A percentile compares a stretch with the other conserved stretches of the same genome.
phyloP scores from a whole-genome alignment of 1,140 invertebrate genomes.

The Zaprionus davidi region DNA sequence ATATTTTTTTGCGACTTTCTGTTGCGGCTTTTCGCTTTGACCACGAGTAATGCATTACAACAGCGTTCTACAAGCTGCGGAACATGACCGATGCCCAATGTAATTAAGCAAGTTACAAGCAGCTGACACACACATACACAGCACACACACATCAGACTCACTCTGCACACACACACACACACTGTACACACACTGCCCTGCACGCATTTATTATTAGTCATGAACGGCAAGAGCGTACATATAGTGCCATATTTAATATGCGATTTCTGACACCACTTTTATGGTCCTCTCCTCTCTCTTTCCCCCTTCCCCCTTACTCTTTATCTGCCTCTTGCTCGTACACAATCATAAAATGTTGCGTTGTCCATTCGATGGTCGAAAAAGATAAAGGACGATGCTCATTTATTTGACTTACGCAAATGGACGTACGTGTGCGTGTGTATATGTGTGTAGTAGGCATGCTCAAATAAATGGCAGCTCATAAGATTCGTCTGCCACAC shows the following conservation, averaged over 20 bases:
- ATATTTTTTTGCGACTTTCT: conserved; percentile 23
- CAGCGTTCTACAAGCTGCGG: conserved; percentile 42
- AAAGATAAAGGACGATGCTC: conserved; percentile 66
- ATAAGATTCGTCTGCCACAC: conserved; percentile 52
- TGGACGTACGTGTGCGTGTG: conserved; percentile 26
- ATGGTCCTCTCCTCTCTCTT: conserved; percentile 34
- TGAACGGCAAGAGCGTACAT: conserved; percentile 30
- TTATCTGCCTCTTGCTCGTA: background rate
- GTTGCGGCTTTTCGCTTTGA: conserved; percentile 61
- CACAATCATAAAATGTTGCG: conserved; percentile 56
- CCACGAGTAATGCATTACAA: conserved; percentile 77
- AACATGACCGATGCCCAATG: conserved; percentile 60
- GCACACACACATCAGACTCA: background rate
- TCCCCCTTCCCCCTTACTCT: background rate
- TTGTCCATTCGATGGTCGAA: conserved; percentile 57
- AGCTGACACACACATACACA: conserved; percentile 55
- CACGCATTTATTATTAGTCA: conserved; percentile 64
- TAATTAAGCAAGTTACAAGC: conserved; percentile 79
- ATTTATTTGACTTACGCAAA: conserved; percentile 81
- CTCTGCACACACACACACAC: conserved; percentile 8
- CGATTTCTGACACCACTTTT: conserved; percentile 74
- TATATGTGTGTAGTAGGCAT: conserved; percentile 37
- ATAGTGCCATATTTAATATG: conserved; percentile 76
- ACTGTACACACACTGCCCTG: conserved; percentile 6
- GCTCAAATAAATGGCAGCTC: conserved; percentile 70